Conservation (phyloP, 2,888 invertebrate genomes). For the Reticulitermes lucifugus region DNA sequence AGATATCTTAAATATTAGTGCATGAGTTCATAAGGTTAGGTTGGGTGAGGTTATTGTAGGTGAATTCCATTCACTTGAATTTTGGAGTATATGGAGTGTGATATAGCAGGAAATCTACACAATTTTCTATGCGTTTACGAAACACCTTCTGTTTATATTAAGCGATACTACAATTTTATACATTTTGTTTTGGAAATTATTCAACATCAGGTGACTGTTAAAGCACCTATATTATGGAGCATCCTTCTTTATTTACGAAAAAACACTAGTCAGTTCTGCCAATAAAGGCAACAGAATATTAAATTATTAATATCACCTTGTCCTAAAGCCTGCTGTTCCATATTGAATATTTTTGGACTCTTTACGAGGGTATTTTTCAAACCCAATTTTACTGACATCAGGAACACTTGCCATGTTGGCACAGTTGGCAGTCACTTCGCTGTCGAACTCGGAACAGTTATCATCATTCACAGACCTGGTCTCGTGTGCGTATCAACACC, state of each 20-base stretch:
- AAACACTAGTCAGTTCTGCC: not conserved
- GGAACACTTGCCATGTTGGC: constrained; percentile 4
- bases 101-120: too few species aligned
- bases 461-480: too few species aligned
- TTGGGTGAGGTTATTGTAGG: too few species aligned
- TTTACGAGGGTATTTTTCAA: constrained; percentile 52
- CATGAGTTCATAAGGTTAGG: too few species aligned
- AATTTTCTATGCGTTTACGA: not conserved
- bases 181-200: not conserved
- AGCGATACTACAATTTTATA: not conserved
- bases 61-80: too few species aligned
- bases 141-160: not conserved
- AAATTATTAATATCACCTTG: constrained; percentile 71
- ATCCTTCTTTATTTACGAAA: not conserved
- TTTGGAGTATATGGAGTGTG: too few species aligned
- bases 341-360: constrained; percentile 70
- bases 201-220: not conserved
- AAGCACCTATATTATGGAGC: not conserved
- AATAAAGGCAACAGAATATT: not conserved
- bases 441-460: too few species aligned
- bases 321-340: constrained; percentile 89
- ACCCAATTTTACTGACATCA: constrained; percentile 26
- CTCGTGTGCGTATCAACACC: too few species aligned
- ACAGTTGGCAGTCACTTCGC: too few species aligned
- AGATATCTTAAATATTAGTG: too few species aligned